Conservation (phyloP, 2,113 vertebrate genomes). For the Accipiter cooperii region DNA sequence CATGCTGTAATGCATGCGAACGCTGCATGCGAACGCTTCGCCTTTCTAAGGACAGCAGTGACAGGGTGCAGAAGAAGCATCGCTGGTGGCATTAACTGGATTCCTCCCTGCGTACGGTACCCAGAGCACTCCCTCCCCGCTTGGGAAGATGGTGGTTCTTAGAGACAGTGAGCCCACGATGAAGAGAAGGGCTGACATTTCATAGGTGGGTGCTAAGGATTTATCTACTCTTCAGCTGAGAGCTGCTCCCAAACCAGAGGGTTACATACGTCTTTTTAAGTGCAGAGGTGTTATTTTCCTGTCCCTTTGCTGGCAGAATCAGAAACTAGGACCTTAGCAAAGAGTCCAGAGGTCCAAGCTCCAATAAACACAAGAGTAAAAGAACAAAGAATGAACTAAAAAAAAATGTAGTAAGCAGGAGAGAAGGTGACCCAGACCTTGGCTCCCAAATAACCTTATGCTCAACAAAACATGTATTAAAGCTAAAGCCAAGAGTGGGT, state of each 20-base stretch:
- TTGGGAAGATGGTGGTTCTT: neutral
- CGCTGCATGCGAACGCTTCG: neutral
- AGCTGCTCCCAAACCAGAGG: neutral
- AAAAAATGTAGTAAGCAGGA: neutral
- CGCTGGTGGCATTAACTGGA: fast-evolving
- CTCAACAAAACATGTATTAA: neutral
- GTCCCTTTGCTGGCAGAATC: neutral
- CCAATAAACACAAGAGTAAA: neutral
- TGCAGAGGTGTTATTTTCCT: neutral
- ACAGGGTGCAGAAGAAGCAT: neutral
- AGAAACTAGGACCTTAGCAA: neutral
- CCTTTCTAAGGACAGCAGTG: neutral
- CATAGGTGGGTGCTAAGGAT: neutral
- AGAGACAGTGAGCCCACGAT: neutral
- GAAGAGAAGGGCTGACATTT: neutral
- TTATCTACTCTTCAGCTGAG: neutral
- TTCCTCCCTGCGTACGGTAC: neutral
- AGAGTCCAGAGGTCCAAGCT: neutral
- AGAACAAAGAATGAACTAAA: neutral
- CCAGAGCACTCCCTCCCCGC: neutral
- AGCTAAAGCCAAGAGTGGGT: neutral
- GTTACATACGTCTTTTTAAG: fast-evolving
- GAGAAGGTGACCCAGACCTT: neutral
- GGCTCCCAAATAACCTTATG: fast-evolving
- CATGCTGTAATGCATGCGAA: fast-evolving